A percentile compares a stretch with the other conserved stretches of the same genome.
phyloP scores from a whole-genome alignment of 2,888 invertebrate species.

The Drosophila neutralis region DNA sequence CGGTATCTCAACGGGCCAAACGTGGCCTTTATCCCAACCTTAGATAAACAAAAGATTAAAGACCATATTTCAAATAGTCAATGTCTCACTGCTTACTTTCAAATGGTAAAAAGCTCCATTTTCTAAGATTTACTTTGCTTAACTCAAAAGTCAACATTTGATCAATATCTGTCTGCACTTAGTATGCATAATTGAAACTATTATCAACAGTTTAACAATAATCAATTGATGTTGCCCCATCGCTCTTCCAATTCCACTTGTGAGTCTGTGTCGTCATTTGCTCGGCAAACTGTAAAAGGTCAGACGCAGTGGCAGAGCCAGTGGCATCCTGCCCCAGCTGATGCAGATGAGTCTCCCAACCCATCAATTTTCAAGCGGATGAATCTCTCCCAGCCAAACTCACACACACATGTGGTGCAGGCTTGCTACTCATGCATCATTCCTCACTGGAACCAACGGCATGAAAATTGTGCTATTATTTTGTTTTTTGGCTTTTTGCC shows the following conservation, averaged over 20 bases:
- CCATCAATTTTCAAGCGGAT: not conserved
- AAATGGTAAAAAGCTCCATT: not conserved
- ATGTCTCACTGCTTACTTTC: not conserved
- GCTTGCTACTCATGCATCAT: not conserved
- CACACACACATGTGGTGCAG: not conserved
- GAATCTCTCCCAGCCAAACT: not conserved
- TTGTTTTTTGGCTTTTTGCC: constrained; percentile 43
- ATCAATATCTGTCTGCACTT: not conserved
- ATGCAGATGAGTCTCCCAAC: not conserved
- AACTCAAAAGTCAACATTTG: not conserved
- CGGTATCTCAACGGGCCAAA: no score
- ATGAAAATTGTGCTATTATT: constrained; percentile 35
- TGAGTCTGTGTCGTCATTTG: not conserved
- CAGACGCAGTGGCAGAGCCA: constrained; percentile 24
- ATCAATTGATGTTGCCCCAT: constrained; percentile 27
- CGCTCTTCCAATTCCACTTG: constrained; percentile 37
- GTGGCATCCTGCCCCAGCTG: constrained; percentile 17
- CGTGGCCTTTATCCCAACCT: no score
- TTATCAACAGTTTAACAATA: constrained; percentile 11
- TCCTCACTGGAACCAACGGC: constrained; percentile 17
- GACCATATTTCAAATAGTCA: not conserved
- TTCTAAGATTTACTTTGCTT: not conserved
- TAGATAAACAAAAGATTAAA: not conserved
- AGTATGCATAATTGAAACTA: not conserved
- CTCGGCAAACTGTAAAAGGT: constrained; percentile 28